Base-by-base conservation (phyloP, 2,888 invertebrate genomes). In the Andrena minutula region DNA sequence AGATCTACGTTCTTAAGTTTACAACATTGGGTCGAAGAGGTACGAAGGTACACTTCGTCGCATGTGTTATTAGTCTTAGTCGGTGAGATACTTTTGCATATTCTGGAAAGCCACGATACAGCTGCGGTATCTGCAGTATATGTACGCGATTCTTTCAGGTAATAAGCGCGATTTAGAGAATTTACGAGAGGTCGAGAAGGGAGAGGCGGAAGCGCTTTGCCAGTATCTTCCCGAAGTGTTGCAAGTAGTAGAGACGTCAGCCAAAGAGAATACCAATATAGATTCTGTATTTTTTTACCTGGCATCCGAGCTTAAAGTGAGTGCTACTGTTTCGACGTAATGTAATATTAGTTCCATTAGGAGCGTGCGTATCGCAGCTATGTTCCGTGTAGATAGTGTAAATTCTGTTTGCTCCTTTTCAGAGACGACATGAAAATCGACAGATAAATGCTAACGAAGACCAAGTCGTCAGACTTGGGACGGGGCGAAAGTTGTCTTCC, bases 11-110 rank as follows among this genome's bases (percentile, higher is more conserved):
- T 99, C 94, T 95, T 98, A 84, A 98, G 97, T 89, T 95, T 99
- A 74, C 97, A 98, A 93, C 96, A 98, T 93, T 99, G 99, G 99
- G 97, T 99, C 85, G 99, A 99, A 92, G 99, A 99, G 95, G 98
- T 99, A 1, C 95, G 98, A 87, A 96, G 97, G 91, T 99, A 99
- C 93, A 98, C 99, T 71, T 98, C 98, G 26, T 97, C 97, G 35
- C 97, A 98, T 93, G 98, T 99, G 41, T 96, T 98, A 83, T 96
- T 99, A 83, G 96, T 99, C 58, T 94, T 99, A 87, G 97, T 99
- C 83, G 99, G 99, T 96, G 91, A 94, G 94, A 87, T 30, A 58
- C 35, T 47, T 47, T 71, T 10, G 7, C 61, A 20, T 28, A 64
- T 28, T 60, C 20, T 20, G n/a, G 56, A 35, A n/a, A 49, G 49